These are phyloP conservation scores for Scleropages formosus DNA, from an alignment of 2,797 vertebrate species.

Conservation along the genomic window DNA sequence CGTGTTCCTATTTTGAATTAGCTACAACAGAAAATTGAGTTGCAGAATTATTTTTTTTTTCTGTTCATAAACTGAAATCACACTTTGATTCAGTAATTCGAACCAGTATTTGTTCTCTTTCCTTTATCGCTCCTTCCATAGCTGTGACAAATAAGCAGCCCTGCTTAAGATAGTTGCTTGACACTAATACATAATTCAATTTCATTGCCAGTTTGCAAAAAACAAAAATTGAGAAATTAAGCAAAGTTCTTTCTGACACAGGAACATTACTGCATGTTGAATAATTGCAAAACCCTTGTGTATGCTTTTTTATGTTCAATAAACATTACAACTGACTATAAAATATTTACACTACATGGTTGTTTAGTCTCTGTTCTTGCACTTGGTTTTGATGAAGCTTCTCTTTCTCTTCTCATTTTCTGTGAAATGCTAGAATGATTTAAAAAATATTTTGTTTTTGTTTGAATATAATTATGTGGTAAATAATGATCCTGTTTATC, in stretches of 20 bases:
- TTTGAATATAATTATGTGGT: slow-evolving; percentile 7
- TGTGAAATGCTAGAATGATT: background rate
- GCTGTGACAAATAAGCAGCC: background rate
- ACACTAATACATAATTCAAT: slow-evolving; percentile 43
- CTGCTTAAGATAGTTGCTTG: slow-evolving; percentile 31
- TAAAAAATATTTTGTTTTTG: background rate
- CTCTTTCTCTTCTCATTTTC: background rate
- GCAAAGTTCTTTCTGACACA: slow-evolving; percentile 37
- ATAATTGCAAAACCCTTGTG: background rate
- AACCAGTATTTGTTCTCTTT: too few species aligned
- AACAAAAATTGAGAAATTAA: slow-evolving; percentile 37
- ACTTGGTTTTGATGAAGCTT: background rate
- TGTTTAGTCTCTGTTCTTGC: background rate
- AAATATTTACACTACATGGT: background rate
- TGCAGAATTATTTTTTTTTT: background rate
- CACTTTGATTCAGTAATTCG: too few species aligned
- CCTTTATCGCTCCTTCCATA: background rate
- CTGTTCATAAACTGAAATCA: background rate
- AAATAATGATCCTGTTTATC: slow-evolving; percentile 12
- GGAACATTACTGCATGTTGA: slow-evolving; percentile 17
- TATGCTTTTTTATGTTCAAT: slow-evolving; percentile 18
- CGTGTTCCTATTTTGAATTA: background rate
- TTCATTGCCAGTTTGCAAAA: slow-evolving; percentile 35
- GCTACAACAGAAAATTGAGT: background rate
- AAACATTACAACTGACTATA: background rate